Evolutionary conservation across 2,888 invertebrate genomes (phyloP).

Genomic region (Limnephilus auricula): DNA sequence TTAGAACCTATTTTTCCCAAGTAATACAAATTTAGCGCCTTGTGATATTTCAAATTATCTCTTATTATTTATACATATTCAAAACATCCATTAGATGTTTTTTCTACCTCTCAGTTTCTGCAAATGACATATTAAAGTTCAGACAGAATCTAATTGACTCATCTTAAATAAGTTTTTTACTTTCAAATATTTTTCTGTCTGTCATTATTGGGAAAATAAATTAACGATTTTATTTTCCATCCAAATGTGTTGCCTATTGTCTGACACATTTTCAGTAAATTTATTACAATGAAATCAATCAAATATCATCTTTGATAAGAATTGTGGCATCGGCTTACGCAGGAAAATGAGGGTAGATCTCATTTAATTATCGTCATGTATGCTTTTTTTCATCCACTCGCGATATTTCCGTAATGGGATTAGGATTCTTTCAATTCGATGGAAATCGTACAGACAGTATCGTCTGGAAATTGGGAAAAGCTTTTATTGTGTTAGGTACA

Average conservation of each 20-base stretch:
- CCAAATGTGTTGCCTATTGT: neutral
- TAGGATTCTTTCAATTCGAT: neutral
- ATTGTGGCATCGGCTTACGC: neutral
- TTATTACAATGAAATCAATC: neutral
- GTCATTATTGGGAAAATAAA: neutral
- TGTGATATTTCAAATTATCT: no score
- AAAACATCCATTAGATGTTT: neutral
- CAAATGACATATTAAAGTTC: neutral
- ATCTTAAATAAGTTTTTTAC: neutral
- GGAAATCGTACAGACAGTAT: neutral
- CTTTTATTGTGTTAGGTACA: neutral
- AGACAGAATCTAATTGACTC: neutral
- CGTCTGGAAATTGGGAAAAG: neutral
- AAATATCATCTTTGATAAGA: neutral
- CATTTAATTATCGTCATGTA: neutral
- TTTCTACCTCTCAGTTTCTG: neutral
- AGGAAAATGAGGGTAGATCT: neutral
- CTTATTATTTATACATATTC: neutral
- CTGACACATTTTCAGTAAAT: neutral
- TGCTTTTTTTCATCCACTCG: neutral
- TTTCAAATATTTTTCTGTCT: neutral
- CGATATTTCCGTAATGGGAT: neutral
- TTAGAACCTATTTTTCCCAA: neutral
- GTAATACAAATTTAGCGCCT: neutral
- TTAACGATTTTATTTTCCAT: neutral